A percentile compares a stretch with the other conserved stretches of the same genome.
phyloP scores from a whole-genome alignment of 2,888 invertebrate species.

The Drosophila algonquin region DNA sequence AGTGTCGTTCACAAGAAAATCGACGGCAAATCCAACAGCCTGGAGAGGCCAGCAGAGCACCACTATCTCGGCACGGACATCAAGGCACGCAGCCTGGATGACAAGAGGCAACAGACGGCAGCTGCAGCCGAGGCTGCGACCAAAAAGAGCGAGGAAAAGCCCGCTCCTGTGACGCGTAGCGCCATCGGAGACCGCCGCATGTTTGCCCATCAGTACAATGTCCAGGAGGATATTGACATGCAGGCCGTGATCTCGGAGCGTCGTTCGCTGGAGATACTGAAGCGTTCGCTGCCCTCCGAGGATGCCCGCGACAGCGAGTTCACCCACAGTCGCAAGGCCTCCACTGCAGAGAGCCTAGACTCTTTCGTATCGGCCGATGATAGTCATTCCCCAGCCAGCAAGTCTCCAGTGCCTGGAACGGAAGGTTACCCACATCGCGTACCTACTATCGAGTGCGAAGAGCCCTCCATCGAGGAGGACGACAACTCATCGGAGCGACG shows the following conservation, averaged over 20 bases:
- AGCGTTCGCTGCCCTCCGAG: conserved; percentile 85
- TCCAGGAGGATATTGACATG: conserved; percentile 85
- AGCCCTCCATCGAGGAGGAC: conserved; percentile 83
- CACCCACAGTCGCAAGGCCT: conserved; percentile 83
- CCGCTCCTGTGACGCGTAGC: conserved; percentile 64
- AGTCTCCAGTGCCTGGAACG: conserved; percentile 72
- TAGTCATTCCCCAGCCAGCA: conserved; percentile 86
- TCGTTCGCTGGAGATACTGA: conserved; percentile 87
- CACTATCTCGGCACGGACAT: conserved; percentile 87
- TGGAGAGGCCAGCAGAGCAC: conserved; percentile 87
- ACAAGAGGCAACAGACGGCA: conserved; percentile 83
- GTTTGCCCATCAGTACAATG: conserved; percentile 82
- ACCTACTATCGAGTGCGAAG: conserved; percentile 84
- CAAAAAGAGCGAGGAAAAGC: conserved; percentile 84
- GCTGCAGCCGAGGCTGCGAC: conserved; percentile 51
- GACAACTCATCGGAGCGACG: conserved; percentile 81
- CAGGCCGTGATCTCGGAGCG: conserved; percentile 87
- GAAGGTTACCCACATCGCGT: conserved; percentile 81
- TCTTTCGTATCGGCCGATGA: conserved; percentile 86
- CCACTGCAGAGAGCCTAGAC: conserved; percentile 85
- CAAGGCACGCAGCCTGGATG: conserved; percentile 89
- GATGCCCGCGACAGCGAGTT: conserved; percentile 82
- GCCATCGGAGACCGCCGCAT: conserved; percentile 81
- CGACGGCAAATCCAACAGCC: conserved; percentile 87
- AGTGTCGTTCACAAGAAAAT: conserved; percentile 87